A percentile compares a stretch with the other conserved stretches of the same genome.
phyloP scores from a whole-genome alignment of 2,888 invertebrate species.

The Onthophagus sagittarius region DNA sequence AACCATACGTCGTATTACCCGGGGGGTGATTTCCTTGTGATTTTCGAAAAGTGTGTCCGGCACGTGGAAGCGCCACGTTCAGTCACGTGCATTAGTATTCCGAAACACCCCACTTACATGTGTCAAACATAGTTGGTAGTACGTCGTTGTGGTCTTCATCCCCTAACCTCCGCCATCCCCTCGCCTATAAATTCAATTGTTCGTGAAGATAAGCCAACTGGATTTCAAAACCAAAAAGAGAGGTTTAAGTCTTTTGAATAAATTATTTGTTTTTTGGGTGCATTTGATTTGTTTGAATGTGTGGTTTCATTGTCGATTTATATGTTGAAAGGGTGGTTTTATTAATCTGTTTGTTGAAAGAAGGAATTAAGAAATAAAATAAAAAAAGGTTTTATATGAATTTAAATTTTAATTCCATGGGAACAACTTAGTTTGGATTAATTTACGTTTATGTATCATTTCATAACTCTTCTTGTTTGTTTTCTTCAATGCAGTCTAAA shows the following conservation, averaged over 20 bases:
- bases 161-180: conserved; percentile 21
- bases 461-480: not conserved
- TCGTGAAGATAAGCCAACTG: conserved; percentile 46
- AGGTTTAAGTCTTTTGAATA: not conserved
- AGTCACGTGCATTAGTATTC: conserved; percentile 33
- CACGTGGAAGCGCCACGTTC: conserved; percentile 33
- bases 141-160: conserved; percentile 18
- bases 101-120: conserved; percentile 43
- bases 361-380: not conserved
- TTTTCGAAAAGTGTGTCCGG: conserved; percentile 33
- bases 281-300: not conserved
- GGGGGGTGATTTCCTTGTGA: conserved; percentile 26
- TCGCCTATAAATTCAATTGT: conserved; percentile 39
- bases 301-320: not conserved
- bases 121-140: conserved; percentile 45
- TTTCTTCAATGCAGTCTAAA: not conserved
- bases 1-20: not conserved
- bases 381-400: not conserved
- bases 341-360: not conserved
- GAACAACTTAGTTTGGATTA: not conserved
- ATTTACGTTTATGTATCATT: not conserved
- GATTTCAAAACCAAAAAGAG: not conserved
- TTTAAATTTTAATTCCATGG: not conserved
- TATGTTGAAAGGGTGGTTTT: not conserved
- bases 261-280: not conserved